Conservation (phyloP, 1,140 invertebrate species). For the Drosophila carrolli region DNA sequence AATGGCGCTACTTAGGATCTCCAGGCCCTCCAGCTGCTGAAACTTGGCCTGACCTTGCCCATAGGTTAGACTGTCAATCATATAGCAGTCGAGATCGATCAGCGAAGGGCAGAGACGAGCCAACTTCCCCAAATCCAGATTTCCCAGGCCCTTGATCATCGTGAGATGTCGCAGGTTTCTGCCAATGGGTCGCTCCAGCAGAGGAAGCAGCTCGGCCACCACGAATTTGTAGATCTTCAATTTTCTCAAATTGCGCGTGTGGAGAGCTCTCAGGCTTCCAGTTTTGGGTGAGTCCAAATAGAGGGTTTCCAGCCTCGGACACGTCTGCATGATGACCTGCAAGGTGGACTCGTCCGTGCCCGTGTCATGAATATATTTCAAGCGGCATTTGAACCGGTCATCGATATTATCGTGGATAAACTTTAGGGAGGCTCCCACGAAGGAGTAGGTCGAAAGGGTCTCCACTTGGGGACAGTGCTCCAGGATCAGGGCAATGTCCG, state of each 20-base stretch:
- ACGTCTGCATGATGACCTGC: conserved; percentile 86
- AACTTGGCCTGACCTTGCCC: conserved; percentile 86
- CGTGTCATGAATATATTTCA: conserved; percentile 88
- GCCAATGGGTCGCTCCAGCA: conserved; percentile 86
- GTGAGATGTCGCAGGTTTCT: conserved; percentile 87
- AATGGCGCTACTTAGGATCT: conserved; percentile 87
- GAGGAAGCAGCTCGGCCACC: conserved; percentile 86
- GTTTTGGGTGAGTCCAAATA: conserved; percentile 87
- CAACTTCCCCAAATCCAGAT: conserved; percentile 87
- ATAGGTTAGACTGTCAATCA: conserved; percentile 87
- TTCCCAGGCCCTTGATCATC: conserved; percentile 86
- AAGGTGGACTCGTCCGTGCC: conserved; percentile 86
- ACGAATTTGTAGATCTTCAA: conserved; percentile 88
- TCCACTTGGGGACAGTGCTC: conserved; percentile 87
- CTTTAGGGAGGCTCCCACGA: conserved; percentile 87
- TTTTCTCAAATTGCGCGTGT: conserved; percentile 84
- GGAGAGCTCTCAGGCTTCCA: conserved; percentile 86
- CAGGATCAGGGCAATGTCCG: conserved; percentile 87
- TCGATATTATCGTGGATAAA: conserved; percentile 86
- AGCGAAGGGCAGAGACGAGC: conserved; percentile 86
- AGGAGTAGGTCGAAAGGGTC: conserved; percentile 88
- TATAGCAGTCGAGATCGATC: conserved; percentile 87
- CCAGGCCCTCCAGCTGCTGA: conserved; percentile 87
- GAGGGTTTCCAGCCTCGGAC: conserved; percentile 87
- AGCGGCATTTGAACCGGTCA: conserved; percentile 86